Evolutionary conservation across 2,113 vertebrate genomes (phyloP), one percentile per base, ranked within the genome.

Genomic region (Dipodomys spectabilis): DNA sequence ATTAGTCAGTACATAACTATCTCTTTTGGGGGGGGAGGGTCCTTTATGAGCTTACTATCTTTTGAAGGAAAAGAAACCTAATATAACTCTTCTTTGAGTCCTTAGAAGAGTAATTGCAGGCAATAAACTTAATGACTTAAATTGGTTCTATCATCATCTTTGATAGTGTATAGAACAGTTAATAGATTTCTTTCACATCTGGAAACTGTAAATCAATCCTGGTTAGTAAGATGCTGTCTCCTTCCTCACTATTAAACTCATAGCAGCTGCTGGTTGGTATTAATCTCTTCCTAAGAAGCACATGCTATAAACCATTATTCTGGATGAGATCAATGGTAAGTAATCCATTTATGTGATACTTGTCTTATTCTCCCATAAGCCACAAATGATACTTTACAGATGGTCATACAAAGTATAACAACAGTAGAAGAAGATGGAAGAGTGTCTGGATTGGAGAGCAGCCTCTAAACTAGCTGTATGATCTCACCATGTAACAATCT

Each of bases 271-370:
- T 57, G 57, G 60, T 91, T 88, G 79, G 20, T 60, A 67, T 91
- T 28, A 49, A 86, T 82, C 71, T 88, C 83, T 79, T 82, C 39
- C 87, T 83, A 64, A 87, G 73, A 94, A 91, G 39, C 39, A n/a
- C 9, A 30, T 25, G 27, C 69, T 87, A 81, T 32, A 86, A 83
- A n/a, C 62, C 32, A 87, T 92, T 44, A 74, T 71, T 90, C 45
- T 75, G 39, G 74, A 69, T 11, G 67, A 88, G 10, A 82, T 60
- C n/a, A 75, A 68, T 49, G 7, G 28, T 30, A 20, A 30, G 78
- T 86, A 82, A 53, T 82, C 45, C 49, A 62, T 64, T 86, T 86
- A 28, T 67, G 57, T 82, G n/a, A 68, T 86, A 69, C n/a, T 88
- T 85, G 10, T 32, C 62, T 80, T 64, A 67, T 86, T 74, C 60